Evolutionary conservation across 2,797 vertebrate species (phyloP).

Genomic region (Falco cherrug): DNA sequence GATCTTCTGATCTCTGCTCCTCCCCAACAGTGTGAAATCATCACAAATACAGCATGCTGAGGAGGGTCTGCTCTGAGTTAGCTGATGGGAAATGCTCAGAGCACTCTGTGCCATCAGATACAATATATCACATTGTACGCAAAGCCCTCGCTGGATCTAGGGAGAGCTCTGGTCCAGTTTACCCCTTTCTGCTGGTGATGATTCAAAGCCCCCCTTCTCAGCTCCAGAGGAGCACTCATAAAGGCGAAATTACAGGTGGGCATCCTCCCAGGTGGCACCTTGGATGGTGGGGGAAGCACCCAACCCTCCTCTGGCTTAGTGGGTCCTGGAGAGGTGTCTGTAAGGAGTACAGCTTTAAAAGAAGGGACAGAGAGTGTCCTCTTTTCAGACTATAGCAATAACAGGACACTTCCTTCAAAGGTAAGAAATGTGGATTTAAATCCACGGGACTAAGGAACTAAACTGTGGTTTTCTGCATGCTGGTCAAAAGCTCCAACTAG

Average conservation of each 20-base stretch:
- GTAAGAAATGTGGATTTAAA: background rate
- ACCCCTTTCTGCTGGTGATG: background rate
- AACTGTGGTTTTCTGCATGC: background rate
- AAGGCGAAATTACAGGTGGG: background rate
- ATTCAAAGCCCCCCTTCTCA: background rate
- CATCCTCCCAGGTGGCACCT: background rate
- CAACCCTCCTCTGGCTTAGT: background rate
- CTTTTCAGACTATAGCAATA: background rate
- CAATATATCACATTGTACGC: accelerated
- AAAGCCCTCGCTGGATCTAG: background rate
- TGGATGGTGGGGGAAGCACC: background rate
- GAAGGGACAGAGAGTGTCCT: background rate
- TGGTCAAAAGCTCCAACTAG: background rate
- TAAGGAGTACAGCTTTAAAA: background rate
- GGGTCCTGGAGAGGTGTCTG: accelerated
- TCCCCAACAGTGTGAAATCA: background rate
- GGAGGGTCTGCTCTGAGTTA: background rate
- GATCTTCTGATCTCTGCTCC: background rate
- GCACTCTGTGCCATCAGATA: background rate
- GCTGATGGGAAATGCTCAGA: background rate
- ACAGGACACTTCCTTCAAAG: background rate
- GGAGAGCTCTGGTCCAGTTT: background rate
- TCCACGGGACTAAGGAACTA: background rate
- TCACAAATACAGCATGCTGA: background rate
- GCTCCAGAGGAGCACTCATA: background rate